Base-by-base conservation (phyloP, 2,113 vertebrate genomes). In the Tetrao urogallus region DNA sequence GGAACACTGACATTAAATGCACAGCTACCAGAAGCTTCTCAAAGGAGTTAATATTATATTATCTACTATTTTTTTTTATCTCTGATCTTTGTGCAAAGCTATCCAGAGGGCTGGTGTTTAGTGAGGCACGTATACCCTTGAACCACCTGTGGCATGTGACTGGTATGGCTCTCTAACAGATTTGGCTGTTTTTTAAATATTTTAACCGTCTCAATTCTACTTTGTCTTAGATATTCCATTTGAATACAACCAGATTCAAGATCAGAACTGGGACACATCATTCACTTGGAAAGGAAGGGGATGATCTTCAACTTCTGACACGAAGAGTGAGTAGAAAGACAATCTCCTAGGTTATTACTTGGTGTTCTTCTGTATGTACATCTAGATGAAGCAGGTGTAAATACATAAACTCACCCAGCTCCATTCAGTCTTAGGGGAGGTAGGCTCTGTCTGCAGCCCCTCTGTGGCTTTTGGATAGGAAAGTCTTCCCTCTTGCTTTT, bases 271-370 rank as follows among this genome's bases (percentile, higher is more conserved):
- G 47, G n/a, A n/a, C 18, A 27, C n/a, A 27, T 57, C 19, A 54
- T 34, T 54, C 34, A 12, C 30, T 52, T 72, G 64, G 43, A 83
- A 56, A 16, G 17, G n/a, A 52, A 30, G 6, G 5, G 27, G 3
- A 36, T 36, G 19, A 50, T 42, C 47, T 83, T 14, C 20, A 92
- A 4, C 22, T n/a, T 1, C 6, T 58, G 50, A 40, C 24, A 54
- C 43, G 27, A 79, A n/a, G 14, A 58, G 10, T 42, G 4, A 70
- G 21, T 5, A 81, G 30, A 57, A 64, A 47, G 20, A 16, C n/a
- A 32, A 6, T 0, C 1, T 48, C 56, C 13, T 15, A 43, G 5
- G 4, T 4, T 48, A 27, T 27, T 61, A 28, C 21, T 2, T 66
- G 38, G 19, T 30, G 20, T 64, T 77, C 13, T 28, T 7, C 36